Percentiles rank a stretch among this genome's conserved stretches.
These are phyloP conservation scores for cattle (Bos taurus) DNA, from an alignment of 2,113 vertebrate species.

Conservation along the genomic window ARS-UCD2.0 NC_037333.1:112308001-112308500, in stretches of 20 bases:
- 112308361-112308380: not conserved
- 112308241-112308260: not conserved
- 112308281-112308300: not conserved
- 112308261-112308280: not conserved
- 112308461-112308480: not conserved
- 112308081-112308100: not conserved
- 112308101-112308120: not conserved
- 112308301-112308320: not conserved
- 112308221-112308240: rapidly evolving
- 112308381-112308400: not conserved
- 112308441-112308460: not conserved
- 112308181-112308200: not conserved
- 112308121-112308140: rapidly evolving
- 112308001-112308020: rapidly evolving
- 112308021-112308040: not conserved
- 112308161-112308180: rapidly evolving
- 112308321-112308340: rapidly evolving
- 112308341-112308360: not conserved
- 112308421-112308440: not conserved
- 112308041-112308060: not conserved
- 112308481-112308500: not conserved
- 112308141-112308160: not conserved
- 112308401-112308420: not conserved
- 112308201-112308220: not conserved
- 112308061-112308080: not conserved